Percentiles rank a stretch among this genome's conserved stretches.
Conservation (phyloP, 2,888 invertebrate species). For the Antheraea assamensis region DNA sequence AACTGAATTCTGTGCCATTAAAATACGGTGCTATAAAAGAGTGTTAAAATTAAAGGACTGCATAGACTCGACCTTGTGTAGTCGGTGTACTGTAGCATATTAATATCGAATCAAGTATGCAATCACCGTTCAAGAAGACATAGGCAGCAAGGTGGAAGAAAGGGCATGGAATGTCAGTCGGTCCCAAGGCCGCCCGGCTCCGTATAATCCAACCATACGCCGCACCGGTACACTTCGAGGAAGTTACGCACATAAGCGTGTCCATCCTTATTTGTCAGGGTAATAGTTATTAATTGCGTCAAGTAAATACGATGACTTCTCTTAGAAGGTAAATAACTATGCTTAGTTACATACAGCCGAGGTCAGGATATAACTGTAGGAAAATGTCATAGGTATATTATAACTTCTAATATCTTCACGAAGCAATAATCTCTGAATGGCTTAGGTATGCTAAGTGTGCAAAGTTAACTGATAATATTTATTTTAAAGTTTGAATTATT, state of each 20-base stretch:
- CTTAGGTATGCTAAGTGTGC: not conserved
- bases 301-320: conserved; percentile 46
- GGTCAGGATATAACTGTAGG: conserved; percentile 56
- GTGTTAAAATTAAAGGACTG: conserved; percentile 44
- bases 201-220: conserved; percentile 53
- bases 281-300: conserved; percentile 56
- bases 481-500: too few species aligned
- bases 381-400: conserved; percentile 76
- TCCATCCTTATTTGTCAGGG: conserved; percentile 39
- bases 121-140: conserved; percentile 74
- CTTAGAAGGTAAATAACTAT: conserved; percentile 62
- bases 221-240: conserved; percentile 36
- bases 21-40: conserved; percentile 20
- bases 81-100: conserved; percentile 69
- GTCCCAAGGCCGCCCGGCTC: conserved; percentile 61
- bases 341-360: conserved; percentile 53
- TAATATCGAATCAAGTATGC: conserved; percentile 76
- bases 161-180: conserved; percentile 76
- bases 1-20: conserved; percentile 29
- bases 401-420: conserved; percentile 44
- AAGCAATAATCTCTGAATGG: conserved; percentile 20
- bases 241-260: conserved; percentile 37
- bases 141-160: conserved; percentile 78
- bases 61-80: conserved; percentile 67
- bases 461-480: too few species aligned